Base-by-base conservation (phyloP, 2,113 vertebrate genomes). In the Muntiacus muntjak region DNA sequence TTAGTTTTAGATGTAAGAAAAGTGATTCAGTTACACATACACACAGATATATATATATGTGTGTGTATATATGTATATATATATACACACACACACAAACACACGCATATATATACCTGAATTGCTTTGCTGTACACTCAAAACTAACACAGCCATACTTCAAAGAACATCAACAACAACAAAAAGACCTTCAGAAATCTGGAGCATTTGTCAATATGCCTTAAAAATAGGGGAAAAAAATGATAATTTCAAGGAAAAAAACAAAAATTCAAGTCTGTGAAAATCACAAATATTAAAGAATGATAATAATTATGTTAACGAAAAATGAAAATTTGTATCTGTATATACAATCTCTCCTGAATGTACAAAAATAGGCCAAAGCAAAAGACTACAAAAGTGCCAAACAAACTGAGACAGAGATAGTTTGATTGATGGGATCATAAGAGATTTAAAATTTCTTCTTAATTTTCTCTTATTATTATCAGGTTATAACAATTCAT, bases 101-200 rank as follows among this genome's bases (percentile, higher is more conserved):
- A 2, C 0, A 0, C 2, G 2, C 15, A 71, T 12, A 36, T 36
- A 40, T 40, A 71, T 5, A 76, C 16, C 23, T 76, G 71, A 74
- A 43, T 26, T 43, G 11, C 71, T 43, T 40, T 43, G 71, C 21
- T 43, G 36, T 25, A 74, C 71, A 43, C 36, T 12, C 71, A 12
- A 25, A 40, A 74, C 11, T 74, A 43, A 74, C 21, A 74, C 11
- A 25, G 25, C 36, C 43, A 25, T 43, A 25, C 10, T 74, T 43
- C 71, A 74, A 74, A 74, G 43, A 74, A 13, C 71, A 40, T 21
- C 40, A 40, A 40, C 40, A 40, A 40, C 40, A 40, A 40, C 40
- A 43, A 43, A 12, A 50, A 50, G 47, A 50, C 47, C 0, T 5
- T 13, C 71, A 79, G 13, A 92, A 19, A 67, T 91, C 30, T 58